Evolutionary conservation across 2,888 invertebrate genomes (phyloP).

Genomic region (Pristionchus entomophagus): DNA sequence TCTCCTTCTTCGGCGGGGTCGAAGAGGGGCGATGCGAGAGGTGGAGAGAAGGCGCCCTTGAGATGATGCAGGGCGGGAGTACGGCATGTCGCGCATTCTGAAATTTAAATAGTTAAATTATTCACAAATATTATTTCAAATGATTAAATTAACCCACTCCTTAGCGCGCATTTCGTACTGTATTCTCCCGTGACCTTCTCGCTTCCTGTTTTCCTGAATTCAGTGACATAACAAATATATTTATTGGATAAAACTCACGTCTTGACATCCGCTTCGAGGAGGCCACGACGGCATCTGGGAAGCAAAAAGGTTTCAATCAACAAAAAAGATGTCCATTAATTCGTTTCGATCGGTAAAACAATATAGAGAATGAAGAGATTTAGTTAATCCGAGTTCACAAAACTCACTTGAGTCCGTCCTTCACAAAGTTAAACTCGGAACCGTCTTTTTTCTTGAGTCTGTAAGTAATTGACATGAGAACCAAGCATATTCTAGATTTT

Average conservation of each 20-base stretch:
- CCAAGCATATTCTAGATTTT: too few species aligned
- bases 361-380: background rate
- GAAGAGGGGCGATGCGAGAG: background rate
- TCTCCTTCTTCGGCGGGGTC: background rate
- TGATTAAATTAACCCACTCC: background rate
- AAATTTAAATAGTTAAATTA: background rate
- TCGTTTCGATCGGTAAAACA: too few species aligned
- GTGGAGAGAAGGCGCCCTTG: too few species aligned
- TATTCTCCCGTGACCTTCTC: background rate
- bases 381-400: background rate
- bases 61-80: too few species aligned
- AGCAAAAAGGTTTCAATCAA: background rate
- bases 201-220: background rate
- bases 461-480: background rate
- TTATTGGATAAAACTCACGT: background rate
- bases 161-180: background rate
- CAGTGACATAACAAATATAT: too few species aligned
- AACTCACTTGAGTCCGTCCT: background rate
- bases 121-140: too few species aligned
- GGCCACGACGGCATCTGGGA: background rate
- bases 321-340: too few species aligned
- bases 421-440: background rate
- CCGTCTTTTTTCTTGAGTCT: background rate
- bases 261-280: background rate
- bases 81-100: background rate